Evolutionary conservation across 2,888 invertebrate species (phyloP).

Genomic region (Onthophagus sagittarius): DNA sequence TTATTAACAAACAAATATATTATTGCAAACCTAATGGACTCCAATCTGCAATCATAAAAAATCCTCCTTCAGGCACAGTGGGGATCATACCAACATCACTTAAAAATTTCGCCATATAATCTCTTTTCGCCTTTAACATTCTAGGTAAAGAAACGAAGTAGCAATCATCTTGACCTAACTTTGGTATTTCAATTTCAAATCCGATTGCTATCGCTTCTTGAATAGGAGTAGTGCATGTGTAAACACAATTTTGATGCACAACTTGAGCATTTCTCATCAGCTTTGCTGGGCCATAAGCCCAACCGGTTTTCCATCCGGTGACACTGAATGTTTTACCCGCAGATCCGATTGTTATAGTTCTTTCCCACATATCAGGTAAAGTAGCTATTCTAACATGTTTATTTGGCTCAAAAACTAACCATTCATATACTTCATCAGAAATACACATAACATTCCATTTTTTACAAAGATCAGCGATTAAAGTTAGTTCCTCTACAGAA

Average conservation of each 20-base stretch:
- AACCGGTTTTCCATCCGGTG: slow-evolving; percentile 96
- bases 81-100: slow-evolving; percentile 82
- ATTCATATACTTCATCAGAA: slow-evolving; percentile 98
- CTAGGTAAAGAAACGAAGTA: slow-evolving; percentile 75
- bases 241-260: slow-evolving; percentile 92
- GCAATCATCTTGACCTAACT: slow-evolving; percentile 69
- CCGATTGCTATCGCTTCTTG: slow-evolving; percentile 90
- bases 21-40: slow-evolving; percentile 60
- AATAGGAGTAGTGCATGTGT: slow-evolving; percentile 84
- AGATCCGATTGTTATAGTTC: slow-evolving; percentile 94
- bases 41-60: slow-evolving; percentile 96
- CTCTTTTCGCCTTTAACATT: slow-evolving; percentile 74
- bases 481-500: slow-evolving; percentile 61
- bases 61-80: slow-evolving; percentile 93
- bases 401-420: slow-evolving; percentile 83
- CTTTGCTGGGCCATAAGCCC: slow-evolving; percentile 87
- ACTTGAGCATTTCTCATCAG: slow-evolving; percentile 78
- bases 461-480: slow-evolving; percentile 84
- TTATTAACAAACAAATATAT: not conserved
- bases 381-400: slow-evolving; percentile 91
- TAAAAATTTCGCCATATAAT: slow-evolving; percentile 72
- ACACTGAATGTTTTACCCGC: slow-evolving; percentile 98
- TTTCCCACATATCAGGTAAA: slow-evolving; percentile 95
- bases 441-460: slow-evolving; percentile 90
- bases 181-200: slow-evolving; percentile 78